Base-by-base conservation (phyloP, 2,797 vertebrate genomes). In the Huso huso region DNA sequence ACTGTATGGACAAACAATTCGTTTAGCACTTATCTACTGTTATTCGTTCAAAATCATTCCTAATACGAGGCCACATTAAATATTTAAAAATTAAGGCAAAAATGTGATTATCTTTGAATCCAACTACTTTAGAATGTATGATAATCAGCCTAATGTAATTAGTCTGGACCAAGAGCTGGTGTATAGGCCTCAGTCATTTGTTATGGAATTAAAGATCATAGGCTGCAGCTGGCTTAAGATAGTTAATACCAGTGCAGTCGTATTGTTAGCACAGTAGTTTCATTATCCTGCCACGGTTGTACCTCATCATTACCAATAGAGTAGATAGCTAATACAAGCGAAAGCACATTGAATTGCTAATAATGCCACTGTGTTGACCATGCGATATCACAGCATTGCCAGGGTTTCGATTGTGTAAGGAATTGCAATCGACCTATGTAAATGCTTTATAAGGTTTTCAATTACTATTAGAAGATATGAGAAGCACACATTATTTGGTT, bases 71-170 rank as follows among this genome's bases (percentile, higher is more conserved):
- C 48, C 57, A 23, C 64, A 62, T 62, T 64, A 57, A 48, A 37
- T 53, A 64, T 70, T 62, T 68, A 62, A 67, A 37, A 70, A n/a
- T 49, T 11, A 58, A 58, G 11, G 13, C 55, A 58, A 58, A 58
- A 62, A 37, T 65, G 51, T 61, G 66, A 51, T 68, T 68, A 65
- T 68, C 66, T 65, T 68, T 57, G 13, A 62, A 63, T 71, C 63
- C 63, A 57, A 6, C 51, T 51, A 62, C 70, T 61, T 62, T 68
- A 62, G 63, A 55, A 57, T 68, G 58, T 9, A 67, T 62, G 60
- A 68, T 71, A 71, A 65, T 65, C 49, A 58, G 51, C 63, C 65
- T 68, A 71, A 71, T 65, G 13, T 65, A 61, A 71, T 71, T 58
- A 68, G 55, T 64, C 63, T 63, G 11, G 37, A 55, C 8, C 48